Base-by-base conservation (phyloP, 2,113 vertebrate genomes). In the Hippocampus guttulatus region DNA sequence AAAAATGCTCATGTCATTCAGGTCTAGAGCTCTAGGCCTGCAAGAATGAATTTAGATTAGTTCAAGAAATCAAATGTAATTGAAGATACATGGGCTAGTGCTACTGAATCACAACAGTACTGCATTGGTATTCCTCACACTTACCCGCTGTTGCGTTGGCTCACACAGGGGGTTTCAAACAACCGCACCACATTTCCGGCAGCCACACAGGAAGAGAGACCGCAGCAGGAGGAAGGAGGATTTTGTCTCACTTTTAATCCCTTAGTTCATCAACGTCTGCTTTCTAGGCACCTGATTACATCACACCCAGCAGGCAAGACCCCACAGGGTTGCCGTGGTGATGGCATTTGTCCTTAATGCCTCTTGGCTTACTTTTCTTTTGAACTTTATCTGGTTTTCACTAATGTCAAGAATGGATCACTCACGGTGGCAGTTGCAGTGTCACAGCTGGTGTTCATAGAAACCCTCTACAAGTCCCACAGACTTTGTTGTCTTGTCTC, bases 271-370 rank as follows among this genome's bases (percentile, higher is more conserved):
- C 60, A 79, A 73, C 15, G 58, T 70, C 49, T 75, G 75, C 74
- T 81, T 73, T 75, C 80, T 38, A 66, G 67, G 55, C 64, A 73
- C 58, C 64, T 67, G 67, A 77, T 74, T 67, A 51, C 77, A 73
- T 82, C 62, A 77, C 43, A 77, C 64, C 70, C 71, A 68, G 43
- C 60, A 51, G 67, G 52, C 63, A 70, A 77, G 77, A 74, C 73
- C 65, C 43, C 65, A 49, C 20, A 3, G 1, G 45, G 84, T 87
- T 79, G 49, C 73, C 66, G 67, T 82, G 67, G 73, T 60, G 76
- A 83, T 82, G 11, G 12, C 23, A 25, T 68, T 72, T 38, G 60
- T 58, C 76, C 67, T 75, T 45, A 70, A 62, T 69, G 45, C 58
- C 23, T 70, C 73, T 65, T 23, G 40, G 21, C 21, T 40, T 41